phyloP scores from a whole-genome alignment of 2,113 vertebrate genomes.

The Myiagra hebetior region DNA sequence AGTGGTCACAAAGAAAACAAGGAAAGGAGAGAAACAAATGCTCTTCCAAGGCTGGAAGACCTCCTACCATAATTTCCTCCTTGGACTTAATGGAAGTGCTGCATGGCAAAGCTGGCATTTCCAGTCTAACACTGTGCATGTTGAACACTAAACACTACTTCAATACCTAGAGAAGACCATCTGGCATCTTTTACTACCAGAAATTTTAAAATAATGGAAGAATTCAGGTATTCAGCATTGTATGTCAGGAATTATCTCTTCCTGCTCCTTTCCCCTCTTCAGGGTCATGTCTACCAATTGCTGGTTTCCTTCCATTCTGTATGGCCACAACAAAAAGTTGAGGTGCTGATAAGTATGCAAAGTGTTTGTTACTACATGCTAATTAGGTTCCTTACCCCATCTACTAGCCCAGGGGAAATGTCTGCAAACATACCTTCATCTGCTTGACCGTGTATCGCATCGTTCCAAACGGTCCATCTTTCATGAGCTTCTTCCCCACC shows the following conservation, averaged over 20 bases:
- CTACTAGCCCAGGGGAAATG: background rate
- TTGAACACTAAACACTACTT: background rate
- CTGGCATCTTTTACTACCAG: background rate
- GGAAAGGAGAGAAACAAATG: background rate
- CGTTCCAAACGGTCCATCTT: slow-evolving; percentile 89
- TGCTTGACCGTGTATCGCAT: slow-evolving; percentile 96
- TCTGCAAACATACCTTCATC: slow-evolving; percentile 83
- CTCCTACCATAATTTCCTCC: background rate
- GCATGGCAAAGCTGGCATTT: background rate
- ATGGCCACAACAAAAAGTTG: background rate
- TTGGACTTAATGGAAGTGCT: background rate
- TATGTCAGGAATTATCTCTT: background rate
- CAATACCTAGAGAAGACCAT: background rate
- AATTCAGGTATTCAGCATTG: background rate
- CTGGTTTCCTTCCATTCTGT: background rate
- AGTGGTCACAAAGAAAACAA: background rate
- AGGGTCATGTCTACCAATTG: background rate
- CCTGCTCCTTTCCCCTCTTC: background rate
- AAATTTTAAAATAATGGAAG: background rate
- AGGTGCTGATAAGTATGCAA: background rate
- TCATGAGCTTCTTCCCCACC: slow-evolving; percentile 93
- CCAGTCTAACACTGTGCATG: background rate
- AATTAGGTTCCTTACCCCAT: background rate
- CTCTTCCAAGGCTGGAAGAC: background rate
- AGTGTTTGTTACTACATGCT: background rate